These are phyloP conservation scores for Meteorus colon DNA, from an alignment of 2,888 invertebrate genomes.

Conservation along the genomic window DNA sequence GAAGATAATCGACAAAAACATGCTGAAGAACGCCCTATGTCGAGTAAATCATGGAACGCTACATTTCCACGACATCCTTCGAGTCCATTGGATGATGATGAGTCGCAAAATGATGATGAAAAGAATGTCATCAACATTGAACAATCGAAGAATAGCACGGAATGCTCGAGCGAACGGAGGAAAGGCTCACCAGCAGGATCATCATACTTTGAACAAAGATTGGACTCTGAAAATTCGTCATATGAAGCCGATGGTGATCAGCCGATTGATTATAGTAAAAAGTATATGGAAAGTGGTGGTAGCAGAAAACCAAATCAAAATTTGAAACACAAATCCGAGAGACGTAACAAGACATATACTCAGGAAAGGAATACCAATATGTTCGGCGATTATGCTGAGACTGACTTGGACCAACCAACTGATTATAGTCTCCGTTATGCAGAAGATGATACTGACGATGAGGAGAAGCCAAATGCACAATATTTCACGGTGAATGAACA, in stretches of 20 bases:
- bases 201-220: conserved; percentile 39
- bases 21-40: conserved; percentile 9
- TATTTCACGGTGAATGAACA: conserved; percentile 66
- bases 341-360: conserved; percentile 58
- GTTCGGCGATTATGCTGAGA: conserved; percentile 86
- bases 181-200: conserved; percentile 36
- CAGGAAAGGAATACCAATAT: conserved; percentile 61
- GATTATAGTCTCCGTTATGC: conserved; percentile 93
- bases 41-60: conserved; percentile 31
- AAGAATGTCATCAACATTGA: conserved; percentile 4
- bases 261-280: conserved; percentile 77
- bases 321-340: conserved; percentile 46
- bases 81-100: conserved; percentile 19
- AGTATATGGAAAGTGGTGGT: conserved; percentile 71
- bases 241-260: conserved; percentile 72
- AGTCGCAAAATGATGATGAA: not conserved
- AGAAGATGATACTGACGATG: conserved; percentile 84
- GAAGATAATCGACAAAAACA: conserved; percentile 10
- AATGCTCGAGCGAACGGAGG: not conserved
- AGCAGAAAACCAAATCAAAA: conserved; percentile 40
- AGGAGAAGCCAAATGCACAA: conserved; percentile 64
- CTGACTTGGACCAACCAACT: conserved; percentile 93
- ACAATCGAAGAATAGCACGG: not conserved
- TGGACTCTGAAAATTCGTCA: conserved; percentile 43
- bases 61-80: conserved; percentile 19